These are phyloP conservation scores for Grammomys dolichurus DNA, from an alignment of 2,113 vertebrate genomes.

Conservation along the genomic window DNA sequence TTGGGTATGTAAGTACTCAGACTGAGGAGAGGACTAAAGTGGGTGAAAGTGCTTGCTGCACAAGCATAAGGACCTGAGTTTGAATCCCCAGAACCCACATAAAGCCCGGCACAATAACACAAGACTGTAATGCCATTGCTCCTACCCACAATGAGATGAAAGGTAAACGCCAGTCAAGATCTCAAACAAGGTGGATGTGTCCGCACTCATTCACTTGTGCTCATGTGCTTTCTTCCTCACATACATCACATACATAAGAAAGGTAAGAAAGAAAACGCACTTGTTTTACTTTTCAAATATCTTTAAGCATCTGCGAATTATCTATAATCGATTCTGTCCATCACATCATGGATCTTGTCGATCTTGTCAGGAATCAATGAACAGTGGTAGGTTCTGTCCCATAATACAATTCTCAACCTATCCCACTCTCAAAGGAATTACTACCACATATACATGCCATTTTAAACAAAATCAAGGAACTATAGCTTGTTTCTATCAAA, in stretches of 20 bases:
- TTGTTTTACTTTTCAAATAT: constrained; percentile 21
- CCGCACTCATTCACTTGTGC: neutral
- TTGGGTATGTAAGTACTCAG: neutral
- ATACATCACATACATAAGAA: neutral
- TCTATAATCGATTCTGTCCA: neutral
- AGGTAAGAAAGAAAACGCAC: constrained; percentile 19
- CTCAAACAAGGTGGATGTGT: neutral
- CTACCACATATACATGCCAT: too few relatives aligned
- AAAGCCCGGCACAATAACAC: neutral
- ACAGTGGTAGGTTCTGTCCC: neutral
- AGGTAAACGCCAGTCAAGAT: neutral
- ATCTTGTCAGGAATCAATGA: neutral
- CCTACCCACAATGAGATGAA: neutral
- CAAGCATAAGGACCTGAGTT: neutral
- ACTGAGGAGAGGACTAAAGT: neutral
- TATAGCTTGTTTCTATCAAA: constrained; percentile 30
- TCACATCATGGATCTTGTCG: constrained; percentile 1
- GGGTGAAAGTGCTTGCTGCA: neutral
- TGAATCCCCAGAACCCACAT: neutral
- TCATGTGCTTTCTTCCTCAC: neutral
- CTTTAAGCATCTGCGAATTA: neutral
- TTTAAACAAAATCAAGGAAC: constrained; percentile 46
- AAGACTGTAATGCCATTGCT: neutral
- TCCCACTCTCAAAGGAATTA: neutral
- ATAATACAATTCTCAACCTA: neutral